Evolutionary conservation across 1,140 invertebrate species (phyloP).

Genomic region (Achroia grisella): DNA sequence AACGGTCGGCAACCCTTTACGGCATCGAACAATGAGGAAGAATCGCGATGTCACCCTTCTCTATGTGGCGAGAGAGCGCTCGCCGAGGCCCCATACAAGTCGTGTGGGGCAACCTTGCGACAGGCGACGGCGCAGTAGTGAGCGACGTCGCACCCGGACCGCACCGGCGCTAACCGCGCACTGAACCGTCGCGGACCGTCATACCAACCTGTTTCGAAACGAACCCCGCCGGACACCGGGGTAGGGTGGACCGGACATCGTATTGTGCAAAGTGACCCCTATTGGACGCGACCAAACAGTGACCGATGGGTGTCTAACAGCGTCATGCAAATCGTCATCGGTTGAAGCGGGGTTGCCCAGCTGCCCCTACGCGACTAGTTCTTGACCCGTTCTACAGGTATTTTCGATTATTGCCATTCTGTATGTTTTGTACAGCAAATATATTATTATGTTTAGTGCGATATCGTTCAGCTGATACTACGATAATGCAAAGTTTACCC

Average conservation of each 20-base stretch:
- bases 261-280: conserved; percentile 59
- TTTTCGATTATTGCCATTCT: conserved; percentile 36
- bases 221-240: conserved; percentile 22
- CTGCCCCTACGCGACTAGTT: conserved; percentile 38
- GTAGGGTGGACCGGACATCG: conserved; percentile 38
- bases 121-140: conserved; percentile 20
- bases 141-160: conserved; percentile 52
- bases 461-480: too few species aligned
- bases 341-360: conserved; percentile 46
- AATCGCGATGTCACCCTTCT: conserved; percentile 63
- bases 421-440: conserved; percentile 22
- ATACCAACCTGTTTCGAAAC: conserved; percentile 27
- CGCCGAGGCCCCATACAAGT: conserved; percentile 2
- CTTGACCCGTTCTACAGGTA: conserved; percentile 54
- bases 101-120: conserved; percentile 21
- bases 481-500: too few species aligned
- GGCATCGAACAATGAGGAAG: conserved; percentile 46
- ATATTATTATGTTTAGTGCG: conserved; percentile 8
- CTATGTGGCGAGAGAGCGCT: conserved; percentile 30
- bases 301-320: conserved; percentile 48
- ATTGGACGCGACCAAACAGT: conserved; percentile 35
- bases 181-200: conserved; percentile 25
- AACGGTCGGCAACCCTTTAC: conserved; percentile 42
- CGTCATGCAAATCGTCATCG: conserved; percentile 52
- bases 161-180: conserved; percentile 46